Evolutionary conservation across 2,797 vertebrate genomes (phyloP).

Genomic region (Platalea minor): DNA sequence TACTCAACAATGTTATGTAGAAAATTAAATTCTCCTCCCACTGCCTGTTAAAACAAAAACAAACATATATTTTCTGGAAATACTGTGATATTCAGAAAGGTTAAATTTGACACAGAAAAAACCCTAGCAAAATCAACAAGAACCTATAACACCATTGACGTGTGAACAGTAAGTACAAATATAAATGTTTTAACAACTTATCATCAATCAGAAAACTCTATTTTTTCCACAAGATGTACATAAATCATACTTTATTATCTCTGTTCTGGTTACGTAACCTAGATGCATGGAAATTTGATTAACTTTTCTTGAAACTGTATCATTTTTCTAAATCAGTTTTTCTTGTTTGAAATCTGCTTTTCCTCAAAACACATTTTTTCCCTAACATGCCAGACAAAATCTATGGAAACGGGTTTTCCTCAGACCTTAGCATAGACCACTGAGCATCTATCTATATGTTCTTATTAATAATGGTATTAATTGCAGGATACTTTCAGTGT

Average conservation of each 20-base stretch:
- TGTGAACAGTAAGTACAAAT: background rate
- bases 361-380: background rate
- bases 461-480: background rate
- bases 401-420: background rate
- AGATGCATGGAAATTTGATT: background rate
- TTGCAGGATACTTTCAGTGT: background rate
- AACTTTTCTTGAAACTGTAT: background rate
- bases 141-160: accelerated
- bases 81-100: background rate
- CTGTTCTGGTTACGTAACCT: background rate
- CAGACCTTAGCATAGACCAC: background rate
- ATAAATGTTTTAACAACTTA: background rate
- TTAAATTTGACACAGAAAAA: background rate
- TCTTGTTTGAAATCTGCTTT: background rate
- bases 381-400: background rate
- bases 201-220: background rate
- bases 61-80: background rate
- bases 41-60: background rate
- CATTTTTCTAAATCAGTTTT: background rate
- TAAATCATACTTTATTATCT: background rate
- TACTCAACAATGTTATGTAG: background rate
- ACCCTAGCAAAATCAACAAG: background rate
- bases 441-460: background rate
- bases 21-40: background rate
- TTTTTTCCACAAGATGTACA: background rate